Base-by-base conservation (phyloP, 2,888 invertebrate species). In the Scelioninae gen. 1 region DNA sequence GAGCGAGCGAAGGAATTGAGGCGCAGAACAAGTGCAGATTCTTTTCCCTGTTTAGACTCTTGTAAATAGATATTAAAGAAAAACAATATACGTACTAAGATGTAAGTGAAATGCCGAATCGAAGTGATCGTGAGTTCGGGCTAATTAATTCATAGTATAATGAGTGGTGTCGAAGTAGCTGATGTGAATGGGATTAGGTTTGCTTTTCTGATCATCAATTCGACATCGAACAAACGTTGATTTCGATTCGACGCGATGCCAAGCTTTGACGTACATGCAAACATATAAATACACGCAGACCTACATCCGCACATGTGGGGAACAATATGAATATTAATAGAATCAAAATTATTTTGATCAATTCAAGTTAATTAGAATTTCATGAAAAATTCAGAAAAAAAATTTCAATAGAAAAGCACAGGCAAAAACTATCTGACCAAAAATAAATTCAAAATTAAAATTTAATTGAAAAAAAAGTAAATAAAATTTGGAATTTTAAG, bases 21-120 rank as follows among this genome's bases (percentile, higher is more conserved):
- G 49, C 23, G 11, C 11, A 13, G 34, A 29, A 40, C 13, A 34
- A 55, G 40, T 62, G 66, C 43, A 53, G 66, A 60, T 65, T 72
- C 56, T 72, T 78, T 72, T 71, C 72, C 79, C 79, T 53, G 62
- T 72, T 79, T 53, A 47, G 60, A 63, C 34, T 45, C 45, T 49
- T 66, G 79, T 71, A 71, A 58, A 79, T 72, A 76, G 66, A 34
- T 63, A 63, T 15, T 15, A 13, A 23, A 53, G 31, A 16, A 43
- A 55, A 45, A 56, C 45, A 69, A 79, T 72, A 58, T 72, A 72
- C 63, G 69, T 79, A 72, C 45, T 45, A 62, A 16, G 55, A 51
- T 60, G 47, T 31, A 68, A 68, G 55, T 49, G 43, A 62, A 53
- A 47, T 31, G 51, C 45, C 62, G 68, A 77, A 69, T 55, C 62